Conservation (phyloP, 2,888 invertebrate species). For the Pocota personata region DNA sequence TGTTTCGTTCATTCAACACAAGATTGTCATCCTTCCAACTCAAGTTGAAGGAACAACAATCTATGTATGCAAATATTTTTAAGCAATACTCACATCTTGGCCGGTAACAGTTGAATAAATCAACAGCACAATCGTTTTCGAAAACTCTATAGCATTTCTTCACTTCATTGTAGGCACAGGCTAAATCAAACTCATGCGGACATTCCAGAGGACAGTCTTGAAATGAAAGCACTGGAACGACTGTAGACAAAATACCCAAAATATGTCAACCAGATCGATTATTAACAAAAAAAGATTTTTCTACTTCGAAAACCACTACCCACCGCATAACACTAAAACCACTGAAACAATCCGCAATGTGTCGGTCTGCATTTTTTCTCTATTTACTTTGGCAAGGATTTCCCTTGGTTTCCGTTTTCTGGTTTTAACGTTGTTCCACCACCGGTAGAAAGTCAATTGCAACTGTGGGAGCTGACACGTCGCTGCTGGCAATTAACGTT, state of each 20-base stretch:
- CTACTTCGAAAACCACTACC: background rate
- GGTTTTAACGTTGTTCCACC: background rate
- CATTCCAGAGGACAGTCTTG: slow-evolving; percentile 22
- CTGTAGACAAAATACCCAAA: background rate
- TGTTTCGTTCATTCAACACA: too few species aligned
- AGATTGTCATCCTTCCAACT: too few species aligned
- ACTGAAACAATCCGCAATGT: slow-evolving; percentile 2
- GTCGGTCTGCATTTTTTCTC: background rate
- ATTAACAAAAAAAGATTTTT: background rate
- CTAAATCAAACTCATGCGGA: slow-evolving; percentile 13
- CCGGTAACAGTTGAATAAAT: slow-evolving; percentile 26
- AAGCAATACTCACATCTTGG: slow-evolving; percentile 30
- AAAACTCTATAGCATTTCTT: slow-evolving; percentile 25
- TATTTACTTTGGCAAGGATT: background rate
- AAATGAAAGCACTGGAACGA: background rate
- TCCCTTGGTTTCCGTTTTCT: background rate
- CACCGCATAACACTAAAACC: slow-evolving; percentile 9
- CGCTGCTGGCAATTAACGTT: slow-evolving; percentile 18
- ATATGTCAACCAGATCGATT: slow-evolving; percentile 9
- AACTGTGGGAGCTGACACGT: slow-evolving; percentile 26
- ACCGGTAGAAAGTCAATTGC: slow-evolving; percentile 21
- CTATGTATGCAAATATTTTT: background rate
- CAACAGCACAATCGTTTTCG: slow-evolving; percentile 25
- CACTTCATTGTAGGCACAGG: slow-evolving; percentile 6
- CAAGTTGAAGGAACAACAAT: too few species aligned